Percentiles rank a stretch among this genome's conserved stretches.
phyloP scores from a whole-genome alignment of 2,113 vertebrate species.

The Eleginops maclovinus region DNA sequence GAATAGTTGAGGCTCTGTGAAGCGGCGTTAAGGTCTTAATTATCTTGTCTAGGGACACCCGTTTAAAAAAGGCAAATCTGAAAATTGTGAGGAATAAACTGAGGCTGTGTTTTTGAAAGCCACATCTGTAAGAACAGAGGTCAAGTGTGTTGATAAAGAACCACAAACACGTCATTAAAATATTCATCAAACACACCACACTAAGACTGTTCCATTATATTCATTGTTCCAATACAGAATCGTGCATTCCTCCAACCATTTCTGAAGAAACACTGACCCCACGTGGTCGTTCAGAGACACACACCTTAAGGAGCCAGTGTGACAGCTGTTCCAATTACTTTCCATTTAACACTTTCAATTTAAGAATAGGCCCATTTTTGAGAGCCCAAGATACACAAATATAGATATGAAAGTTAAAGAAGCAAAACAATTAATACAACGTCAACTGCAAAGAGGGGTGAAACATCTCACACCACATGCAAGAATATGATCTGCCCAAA shows the following conservation, averaged over 20 bases:
- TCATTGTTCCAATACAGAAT: background rate
- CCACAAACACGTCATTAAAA: background rate
- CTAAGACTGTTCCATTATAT: background rate
- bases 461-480: no score
- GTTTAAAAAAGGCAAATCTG: background rate
- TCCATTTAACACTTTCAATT: background rate
- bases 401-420: no score
- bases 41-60: background rate
- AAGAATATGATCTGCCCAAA: no score
- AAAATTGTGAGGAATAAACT: background rate
- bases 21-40: background rate
- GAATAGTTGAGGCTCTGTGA: constrained; percentile 4
- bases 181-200: background rate
- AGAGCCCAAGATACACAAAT: no score
- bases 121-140: background rate
- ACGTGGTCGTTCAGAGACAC: constrained; percentile 32
- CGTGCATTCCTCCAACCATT: background rate
- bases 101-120: background rate
- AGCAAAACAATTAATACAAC: no score
- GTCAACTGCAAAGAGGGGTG: no score
- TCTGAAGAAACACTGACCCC: constrained; percentile 64
- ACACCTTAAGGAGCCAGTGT: no score
- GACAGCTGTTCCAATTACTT: no score
- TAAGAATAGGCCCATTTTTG: background rate
- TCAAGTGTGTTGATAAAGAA: background rate